Evolutionary conservation across 2,888 invertebrate species (phyloP), one percentile per base, ranked within the genome.

Genomic region (Anorthoa munda): DNA sequence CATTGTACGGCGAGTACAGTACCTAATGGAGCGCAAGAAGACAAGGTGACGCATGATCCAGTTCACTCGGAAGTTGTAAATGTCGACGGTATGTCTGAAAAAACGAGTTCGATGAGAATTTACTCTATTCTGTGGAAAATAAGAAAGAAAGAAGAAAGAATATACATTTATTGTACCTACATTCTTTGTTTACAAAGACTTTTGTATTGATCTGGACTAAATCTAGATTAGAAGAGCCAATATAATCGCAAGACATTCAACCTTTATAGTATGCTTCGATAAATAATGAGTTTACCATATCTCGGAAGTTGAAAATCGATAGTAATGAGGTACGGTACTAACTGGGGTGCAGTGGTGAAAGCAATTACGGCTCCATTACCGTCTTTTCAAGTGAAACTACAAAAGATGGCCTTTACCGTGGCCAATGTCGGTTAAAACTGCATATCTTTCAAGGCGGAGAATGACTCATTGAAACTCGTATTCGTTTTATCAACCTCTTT

Each of bases 391-490:
- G 60, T 31, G 48, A 72, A 82, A 64, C 64, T 67, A 78, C 73
- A 82, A 72, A 78, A 67, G 73, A 31, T 67, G 79, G 79, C 73
- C 79, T 79, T 77, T 46, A 65, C 48, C 53, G 73, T 51, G 48
- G 59, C 73, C 79, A 83, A 82, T 72, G 78, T 71, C 66, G 45
- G 79, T 59, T 79, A 51, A 82, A 79, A 66, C 71, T 65, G 56
- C 61, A 66, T 77, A 53, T 23, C 65, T 79, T 82, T 70, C 61
- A 66, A 79, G 60, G 65, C 15, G 45, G 53, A 66, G 1, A 71
- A 23, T 70, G 60, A 79, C 60, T 82, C 60, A 78, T 51, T 72
- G 17, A 46, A 63, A 53, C 45, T 63, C n/a, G 71, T 61, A 55
- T 18, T 51, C 7, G 23, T 18, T 59, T 76, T 53, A n/a, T n/a